Evolutionary conservation across 2,113 vertebrate species (phyloP).

Genomic region (Gavialis gangeticus): DNA sequence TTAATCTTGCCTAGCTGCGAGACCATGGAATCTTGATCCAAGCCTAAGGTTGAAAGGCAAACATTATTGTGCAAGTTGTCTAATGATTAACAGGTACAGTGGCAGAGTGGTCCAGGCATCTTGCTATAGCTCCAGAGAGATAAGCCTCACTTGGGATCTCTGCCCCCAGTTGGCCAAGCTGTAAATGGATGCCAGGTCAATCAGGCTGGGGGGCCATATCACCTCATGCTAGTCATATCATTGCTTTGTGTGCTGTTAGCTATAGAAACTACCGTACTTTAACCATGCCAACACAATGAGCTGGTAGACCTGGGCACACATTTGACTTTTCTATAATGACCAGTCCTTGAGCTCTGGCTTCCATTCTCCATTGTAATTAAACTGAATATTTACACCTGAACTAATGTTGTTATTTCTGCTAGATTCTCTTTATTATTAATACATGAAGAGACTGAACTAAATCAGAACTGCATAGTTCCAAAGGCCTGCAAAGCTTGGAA

Average conservation of each 20-base stretch:
- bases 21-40: not conserved
- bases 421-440: not conserved
- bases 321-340: not conserved
- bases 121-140: no score
- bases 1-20: not conserved
- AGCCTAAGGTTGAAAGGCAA: not conserved
- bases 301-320: no score
- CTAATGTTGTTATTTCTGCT: rapidly evolving
- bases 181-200: no score
- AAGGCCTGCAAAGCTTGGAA: not conserved
- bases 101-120: not conserved
- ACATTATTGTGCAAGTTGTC: not conserved
- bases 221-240: no score
- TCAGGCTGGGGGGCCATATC: no score
- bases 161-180: no score
- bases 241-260: no score
- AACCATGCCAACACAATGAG: no score
- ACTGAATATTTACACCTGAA: not conserved
- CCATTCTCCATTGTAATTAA: not conserved
- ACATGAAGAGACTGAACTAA: not conserved
- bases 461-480: not conserved
- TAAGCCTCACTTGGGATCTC: no score
- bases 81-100: not conserved
- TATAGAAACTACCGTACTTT: no score
- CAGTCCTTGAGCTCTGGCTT: rapidly evolving